Evolutionary conservation across 2,113 vertebrate genomes (phyloP), one percentile per base, ranked within the genome.

Genomic region (Orcinus orca): DNA sequence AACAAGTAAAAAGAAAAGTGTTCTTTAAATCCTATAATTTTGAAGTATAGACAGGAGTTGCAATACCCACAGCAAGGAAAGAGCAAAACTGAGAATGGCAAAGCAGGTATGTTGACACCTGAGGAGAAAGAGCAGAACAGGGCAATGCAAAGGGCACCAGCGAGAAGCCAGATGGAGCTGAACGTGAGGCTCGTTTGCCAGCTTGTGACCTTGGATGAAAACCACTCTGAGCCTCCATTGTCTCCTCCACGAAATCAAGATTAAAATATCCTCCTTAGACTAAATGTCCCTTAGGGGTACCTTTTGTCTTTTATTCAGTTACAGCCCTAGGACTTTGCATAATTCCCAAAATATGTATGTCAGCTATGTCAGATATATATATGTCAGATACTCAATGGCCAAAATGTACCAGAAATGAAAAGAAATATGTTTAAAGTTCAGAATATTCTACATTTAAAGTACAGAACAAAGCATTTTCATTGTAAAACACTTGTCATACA

Each of bases 391-490:
- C 8, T 91, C 44, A 50, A 4, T 93, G 33, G 13, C 47, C 44
- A 36, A 88, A 83, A 76, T 71, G 13, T 79, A 79, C 44, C 58
- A 68, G 53, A 92, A 89, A 23, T 41, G 70, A 79, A 70, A 84
- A 36, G 38, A 71, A 44, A 76, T 47, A 0, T 25, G 55, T 62
- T 95, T 85, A 77, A 92, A 38, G 15, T 79, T 17, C 38, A 93
- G 62, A 91, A 88, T 73, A 58, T 25, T 53, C 15, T 15, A 74
- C 33, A 10, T 44, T 90, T 90, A 80, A 90, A 94, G 50, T 84
- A 63, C 26, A 65, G 17, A 93, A 77, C 68, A 63, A 86, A 89
- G 20, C 53, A 87, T 79, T 97, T 92, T 70, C 38, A 68, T 47
- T 87, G 20, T 44, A 60, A 94, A 89, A 47, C 7, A 18, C 18